A percentile compares a stretch with the other conserved stretches of the same genome.
phyloP scores from a whole-genome alignment of 2,888 invertebrate genomes.

The Anticlea derivata region DNA sequence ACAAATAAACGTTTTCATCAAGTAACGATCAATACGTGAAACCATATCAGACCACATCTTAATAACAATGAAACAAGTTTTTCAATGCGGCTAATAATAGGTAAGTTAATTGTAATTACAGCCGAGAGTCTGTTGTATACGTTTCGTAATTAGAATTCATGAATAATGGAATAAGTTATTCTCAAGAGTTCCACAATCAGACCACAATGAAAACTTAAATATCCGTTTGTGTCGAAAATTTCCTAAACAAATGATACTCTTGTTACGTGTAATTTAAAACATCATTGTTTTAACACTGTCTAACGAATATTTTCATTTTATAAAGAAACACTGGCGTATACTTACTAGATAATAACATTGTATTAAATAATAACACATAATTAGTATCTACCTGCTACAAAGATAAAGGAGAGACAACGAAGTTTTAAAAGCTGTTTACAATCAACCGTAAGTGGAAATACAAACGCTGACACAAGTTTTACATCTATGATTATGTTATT shows the following conservation, averaged over 20 bases:
- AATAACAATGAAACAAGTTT: conserved; percentile 60
- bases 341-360: conserved; percentile 75
- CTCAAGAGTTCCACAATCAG: conserved; percentile 56
- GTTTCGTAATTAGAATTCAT: conserved; percentile 63
- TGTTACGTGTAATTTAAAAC: conserved; percentile 59
- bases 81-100: conserved; percentile 61
- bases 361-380: conserved; percentile 81
- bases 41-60: conserved; percentile 52
- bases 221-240: conserved; percentile 56
- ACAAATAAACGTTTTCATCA: conserved; percentile 37
- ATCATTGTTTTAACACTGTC: conserved; percentile 61
- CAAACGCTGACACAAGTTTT: conserved; percentile 53
- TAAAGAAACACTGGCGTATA: conserved; percentile 58
- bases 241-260: conserved; percentile 56
- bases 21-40: conserved; percentile 54
- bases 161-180: conserved; percentile 60
- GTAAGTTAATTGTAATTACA: conserved; percentile 61
- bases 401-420: conserved; percentile 75
- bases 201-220: conserved; percentile 60
- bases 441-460: conserved; percentile 72
- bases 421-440: conserved; percentile 80
- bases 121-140: conserved; percentile 56
- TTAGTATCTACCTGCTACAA: conserved; percentile 76
- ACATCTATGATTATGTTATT: background rate
- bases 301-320: conserved; percentile 58